Evolutionary conservation across 2,113 vertebrate genomes (phyloP), one percentile per base, ranked within the genome.

Genomic region (Petaurus breviceps): DNA sequence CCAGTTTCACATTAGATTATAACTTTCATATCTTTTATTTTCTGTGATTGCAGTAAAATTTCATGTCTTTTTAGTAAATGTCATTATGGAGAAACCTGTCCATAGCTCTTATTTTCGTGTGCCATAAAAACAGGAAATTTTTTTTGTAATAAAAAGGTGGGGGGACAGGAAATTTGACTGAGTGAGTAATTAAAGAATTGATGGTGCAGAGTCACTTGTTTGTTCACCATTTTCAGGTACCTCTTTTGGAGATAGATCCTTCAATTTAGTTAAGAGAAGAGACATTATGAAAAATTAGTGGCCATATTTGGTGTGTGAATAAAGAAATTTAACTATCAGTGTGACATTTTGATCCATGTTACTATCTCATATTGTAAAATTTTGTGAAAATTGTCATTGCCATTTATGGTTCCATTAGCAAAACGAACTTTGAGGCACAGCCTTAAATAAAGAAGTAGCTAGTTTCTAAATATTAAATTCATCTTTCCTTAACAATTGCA

Each of bases 401-500:
- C 54, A 77, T 7, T 94, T 94, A 94, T 91, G 46, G 10, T 53
- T 91, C 50, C 37, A 50, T 91, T 96, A 55, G n/a, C 37, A 89
- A 94, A n/a, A 96, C 37, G 57, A 93, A 47, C 68, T 91, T 10
- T 10, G 92, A 95, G 96, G 93, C 37, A 94, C 43, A n/a, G 90
- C 43, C 9, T 94, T 94, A 93, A 89, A 47, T 46, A 43, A 92
- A 89, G 9, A 43, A 92, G 2, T 89, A 92, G 92, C 55, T 93
- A 84, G 25, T 84, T 84, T 43, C 68, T 84, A 84, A 84, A 84
- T 84, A 84, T 91, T 95, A 55, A 55, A n/a, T 46, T 14, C 16
- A 77, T 90, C 31, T 93, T 97, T 90, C 95, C 37, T 94, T 89
- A 97, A 28, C 97, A 98, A 97, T 90, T 8, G 3, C 28, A 9